A percentile compares a stretch with the other conserved stretches of the same genome.
Conservation (phyloP, 2,113 vertebrate species). For the Octodon degus region DNA sequence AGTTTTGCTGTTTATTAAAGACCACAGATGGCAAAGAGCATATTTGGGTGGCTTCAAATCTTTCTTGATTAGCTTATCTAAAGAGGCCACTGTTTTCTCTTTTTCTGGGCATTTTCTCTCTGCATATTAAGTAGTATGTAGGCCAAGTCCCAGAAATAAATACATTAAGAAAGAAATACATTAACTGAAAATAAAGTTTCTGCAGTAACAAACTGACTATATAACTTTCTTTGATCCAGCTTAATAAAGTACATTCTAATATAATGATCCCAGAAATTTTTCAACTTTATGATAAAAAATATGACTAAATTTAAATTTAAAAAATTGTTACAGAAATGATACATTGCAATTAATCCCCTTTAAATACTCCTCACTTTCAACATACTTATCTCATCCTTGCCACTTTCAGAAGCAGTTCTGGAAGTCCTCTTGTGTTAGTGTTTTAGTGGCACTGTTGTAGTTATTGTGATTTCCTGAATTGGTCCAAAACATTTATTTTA, state of each 20-base stretch:
- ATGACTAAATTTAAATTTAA: not conserved
- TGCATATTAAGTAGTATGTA: slow-evolving; percentile 59
- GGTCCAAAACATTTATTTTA: not conserved
- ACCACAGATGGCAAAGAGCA: slow-evolving; percentile 43
- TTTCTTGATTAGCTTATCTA: slow-evolving; percentile 57
- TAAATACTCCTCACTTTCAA: not conserved
- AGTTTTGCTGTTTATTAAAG: slow-evolving; percentile 50
- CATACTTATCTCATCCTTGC: not conserved
- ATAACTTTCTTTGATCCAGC: slow-evolving; percentile 57
- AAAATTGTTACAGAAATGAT: not conserved
- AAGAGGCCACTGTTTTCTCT: slow-evolving; percentile 60
- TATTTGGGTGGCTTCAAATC: slow-evolving; percentile 68
- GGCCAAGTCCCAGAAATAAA: slow-evolving; percentile 64
- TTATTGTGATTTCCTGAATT: not conserved
- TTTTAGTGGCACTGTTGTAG: not conserved
- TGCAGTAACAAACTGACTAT: slow-evolving; percentile 59
- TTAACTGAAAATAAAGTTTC: slow-evolving; percentile 64
- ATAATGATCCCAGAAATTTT: slow-evolving; percentile 32
- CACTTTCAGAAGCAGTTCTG: not conserved
- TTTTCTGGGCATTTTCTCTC: not conserved
- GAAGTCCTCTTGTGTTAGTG: not conserved
- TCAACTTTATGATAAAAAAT: slow-evolving; percentile 49
- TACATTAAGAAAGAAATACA: slow-evolving; percentile 48
- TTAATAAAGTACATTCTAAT: slow-evolving; percentile 63
- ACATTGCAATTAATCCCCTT: not conserved